Percentiles rank a stretch among this genome's conserved stretches.
Conservation (phyloP, 2,113 vertebrate species). For the Syrmaticus mikado region DNA sequence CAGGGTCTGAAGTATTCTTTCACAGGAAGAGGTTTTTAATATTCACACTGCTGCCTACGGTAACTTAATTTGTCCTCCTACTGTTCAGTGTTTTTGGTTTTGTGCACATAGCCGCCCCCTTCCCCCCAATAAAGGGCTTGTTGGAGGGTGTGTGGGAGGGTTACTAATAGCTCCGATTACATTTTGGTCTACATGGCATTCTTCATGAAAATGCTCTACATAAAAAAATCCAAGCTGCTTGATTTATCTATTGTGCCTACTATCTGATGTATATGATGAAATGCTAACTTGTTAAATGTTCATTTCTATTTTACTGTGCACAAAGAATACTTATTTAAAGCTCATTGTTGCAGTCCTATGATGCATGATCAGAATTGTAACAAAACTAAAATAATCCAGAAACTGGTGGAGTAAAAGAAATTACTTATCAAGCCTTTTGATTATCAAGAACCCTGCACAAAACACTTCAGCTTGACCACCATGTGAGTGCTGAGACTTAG, state of each 20-base stretch:
- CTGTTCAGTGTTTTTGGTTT: constrained; percentile 58
- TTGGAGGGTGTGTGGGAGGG: constrained; percentile 35
- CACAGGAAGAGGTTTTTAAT: constrained; percentile 72
- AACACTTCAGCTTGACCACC: background rate
- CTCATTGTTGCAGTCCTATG: constrained; percentile 69
- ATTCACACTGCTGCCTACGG: constrained; percentile 67
- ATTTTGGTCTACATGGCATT: constrained; percentile 48
- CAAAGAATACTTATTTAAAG: constrained; percentile 68
- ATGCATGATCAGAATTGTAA: constrained; percentile 67
- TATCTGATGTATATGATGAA: constrained; percentile 72
- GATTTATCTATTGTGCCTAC: constrained; percentile 76
- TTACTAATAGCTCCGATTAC: constrained; percentile 42
- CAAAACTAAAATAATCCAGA: constrained; percentile 55
- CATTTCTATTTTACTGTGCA: constrained; percentile 72
- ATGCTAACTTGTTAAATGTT: constrained; percentile 75
- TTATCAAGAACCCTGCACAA: constrained; percentile 6
- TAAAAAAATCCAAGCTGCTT: constrained; percentile 44
- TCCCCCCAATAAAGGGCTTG: background rate
- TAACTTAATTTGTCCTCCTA: constrained; percentile 62
- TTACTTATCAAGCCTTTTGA: constrained; percentile 55
- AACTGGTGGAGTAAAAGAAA: constrained; percentile 58
- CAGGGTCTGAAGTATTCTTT: constrained; percentile 75
- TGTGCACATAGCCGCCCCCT: constrained; percentile 24
- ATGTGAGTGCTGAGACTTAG: background rate
- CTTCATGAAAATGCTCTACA: constrained; percentile 53